Conservation (phyloP, 2,797 vertebrate genomes). For the Geotrypetes seraphini region DNA sequence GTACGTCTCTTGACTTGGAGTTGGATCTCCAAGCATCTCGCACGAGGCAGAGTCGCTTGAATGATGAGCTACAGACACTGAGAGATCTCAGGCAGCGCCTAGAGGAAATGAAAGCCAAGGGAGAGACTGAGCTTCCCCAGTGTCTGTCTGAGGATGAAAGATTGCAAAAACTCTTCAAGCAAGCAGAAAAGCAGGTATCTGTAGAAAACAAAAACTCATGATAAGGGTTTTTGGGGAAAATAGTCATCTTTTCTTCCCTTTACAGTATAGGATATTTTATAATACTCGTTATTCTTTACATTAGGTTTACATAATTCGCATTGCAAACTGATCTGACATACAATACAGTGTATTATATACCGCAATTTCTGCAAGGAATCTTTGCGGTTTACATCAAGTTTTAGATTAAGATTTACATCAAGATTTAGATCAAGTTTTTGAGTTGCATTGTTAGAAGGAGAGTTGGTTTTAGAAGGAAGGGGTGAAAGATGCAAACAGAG, state of each 20-base stretch:
- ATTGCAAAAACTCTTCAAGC: constrained; percentile 62
- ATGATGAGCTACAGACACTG: constrained; percentile 62
- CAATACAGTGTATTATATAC: no score
- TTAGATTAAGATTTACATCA: no score
- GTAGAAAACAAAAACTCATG: not conserved
- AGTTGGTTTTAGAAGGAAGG: no score
- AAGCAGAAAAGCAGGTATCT: constrained; percentile 64
- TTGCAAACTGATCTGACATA: no score
- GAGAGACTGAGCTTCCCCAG: constrained; percentile 50
- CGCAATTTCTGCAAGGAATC: no score
- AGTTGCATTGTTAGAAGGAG: no score
- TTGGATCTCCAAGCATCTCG: constrained; percentile 70
- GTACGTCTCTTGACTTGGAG: constrained; percentile 71
- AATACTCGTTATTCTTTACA: no score
- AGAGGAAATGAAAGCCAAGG: constrained; percentile 56
- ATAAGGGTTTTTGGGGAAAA: not conserved
- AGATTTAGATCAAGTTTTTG: no score
- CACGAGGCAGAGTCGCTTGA: constrained; percentile 60
- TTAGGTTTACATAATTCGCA: no score
- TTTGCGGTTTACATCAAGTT: no score
- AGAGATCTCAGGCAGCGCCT: constrained; percentile 52
- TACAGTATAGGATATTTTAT: no score
- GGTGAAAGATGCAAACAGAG: no score
- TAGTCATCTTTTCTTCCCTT: not conserved
- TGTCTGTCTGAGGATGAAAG: constrained; percentile 58